Evolutionary conservation across 2,888 invertebrate species (phyloP).

Genomic region (Eupithecia dodoneata): DNA sequence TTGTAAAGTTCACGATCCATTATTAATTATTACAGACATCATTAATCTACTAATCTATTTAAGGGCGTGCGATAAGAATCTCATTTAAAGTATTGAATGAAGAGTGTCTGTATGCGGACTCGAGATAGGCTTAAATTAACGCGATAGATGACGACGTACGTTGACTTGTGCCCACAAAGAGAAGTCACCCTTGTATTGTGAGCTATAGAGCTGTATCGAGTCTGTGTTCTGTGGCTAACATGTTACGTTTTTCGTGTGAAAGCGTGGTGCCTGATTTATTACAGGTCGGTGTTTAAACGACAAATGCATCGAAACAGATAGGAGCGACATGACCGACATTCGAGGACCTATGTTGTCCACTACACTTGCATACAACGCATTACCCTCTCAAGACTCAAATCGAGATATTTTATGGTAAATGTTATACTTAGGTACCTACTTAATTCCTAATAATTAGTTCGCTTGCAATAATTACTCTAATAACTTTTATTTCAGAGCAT

Average conservation of each 20-base stretch:
- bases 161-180: slow-evolving; percentile 39
- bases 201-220: slow-evolving; percentile 41
- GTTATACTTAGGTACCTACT: neutral
- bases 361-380: slow-evolving; percentile 66
- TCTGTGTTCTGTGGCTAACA: slow-evolving; percentile 33
- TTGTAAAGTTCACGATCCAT: slow-evolving; percentile 84
- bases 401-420: slow-evolving; percentile 26
- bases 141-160: slow-evolving; percentile 42
- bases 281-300: slow-evolving; percentile 84
- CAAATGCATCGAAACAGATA: slow-evolving; percentile 85
- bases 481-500: neutral
- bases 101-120: slow-evolving; percentile 82
- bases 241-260: slow-evolving; percentile 48
- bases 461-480: neutral
- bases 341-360: slow-evolving; percentile 81
- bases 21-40: slow-evolving; percentile 85
- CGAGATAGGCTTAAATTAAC: slow-evolving; percentile 82
- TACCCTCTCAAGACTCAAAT: slow-evolving; percentile 38
- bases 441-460: neutral
- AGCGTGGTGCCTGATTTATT: slow-evolving; percentile 78
- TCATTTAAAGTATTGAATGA: slow-evolving; percentile 85
- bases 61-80: slow-evolving; percentile 84
- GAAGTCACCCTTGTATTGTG: slow-evolving; percentile 15
- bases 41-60: slow-evolving; percentile 85
- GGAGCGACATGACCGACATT: slow-evolving; percentile 83